Evolutionary conservation across 2,113 vertebrate species (phyloP).

Genomic region (Tinamus guttatus): DNA sequence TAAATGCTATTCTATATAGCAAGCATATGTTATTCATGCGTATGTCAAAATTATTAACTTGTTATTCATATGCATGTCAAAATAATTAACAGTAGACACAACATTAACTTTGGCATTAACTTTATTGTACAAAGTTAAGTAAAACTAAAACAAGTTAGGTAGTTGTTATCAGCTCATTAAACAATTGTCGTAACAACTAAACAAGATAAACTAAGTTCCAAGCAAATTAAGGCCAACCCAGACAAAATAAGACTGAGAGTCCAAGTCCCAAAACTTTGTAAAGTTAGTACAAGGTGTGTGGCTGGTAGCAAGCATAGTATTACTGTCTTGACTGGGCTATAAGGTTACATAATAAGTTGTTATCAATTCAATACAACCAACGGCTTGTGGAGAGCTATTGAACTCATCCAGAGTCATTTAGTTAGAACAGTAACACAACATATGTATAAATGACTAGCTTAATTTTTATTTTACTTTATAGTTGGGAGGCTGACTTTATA

Average conservation of each 20-base stretch:
- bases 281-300: neutral
- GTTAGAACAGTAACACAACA: neutral
- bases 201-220: neutral
- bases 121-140: neutral
- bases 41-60: no score
- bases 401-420: neutral
- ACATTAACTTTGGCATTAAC: no score
- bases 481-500: neutral
- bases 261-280: neutral
- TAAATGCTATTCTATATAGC: neutral
- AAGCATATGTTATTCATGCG: no score
- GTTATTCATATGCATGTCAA: neutral
- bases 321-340: neutral
- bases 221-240: neutral
- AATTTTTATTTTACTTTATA: neutral
- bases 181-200: neutral
- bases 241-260: neutral
- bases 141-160: neutral
- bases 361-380: neutral
- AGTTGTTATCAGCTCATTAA: neutral
- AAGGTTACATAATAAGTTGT: neutral
- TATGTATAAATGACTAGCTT: neutral
- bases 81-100: neutral
- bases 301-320: neutral
- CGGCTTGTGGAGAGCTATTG: neutral